phyloP scores from a whole-genome alignment of 53 echinoderm and acorn worm genomes.

The Zoroaster sp. region DNA sequence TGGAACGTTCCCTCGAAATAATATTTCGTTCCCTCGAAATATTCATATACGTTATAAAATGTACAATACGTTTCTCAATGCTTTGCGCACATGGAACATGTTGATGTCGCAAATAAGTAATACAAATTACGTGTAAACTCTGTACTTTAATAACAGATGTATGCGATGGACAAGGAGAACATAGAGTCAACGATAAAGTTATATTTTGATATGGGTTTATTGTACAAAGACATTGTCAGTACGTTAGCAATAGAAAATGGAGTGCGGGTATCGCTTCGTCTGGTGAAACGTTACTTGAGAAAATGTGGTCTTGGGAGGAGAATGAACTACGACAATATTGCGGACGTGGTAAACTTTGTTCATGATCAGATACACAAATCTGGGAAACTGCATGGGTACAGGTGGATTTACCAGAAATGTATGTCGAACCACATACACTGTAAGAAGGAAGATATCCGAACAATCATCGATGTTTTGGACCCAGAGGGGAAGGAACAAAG shows the following conservation, averaged over 20 bases:
- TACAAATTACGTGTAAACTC: too few species aligned
- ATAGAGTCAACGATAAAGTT: neutral
- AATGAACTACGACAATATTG: slow-evolving; percentile 17
- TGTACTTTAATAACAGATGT: too few species aligned
- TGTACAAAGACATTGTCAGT: slow-evolving; percentile 7
- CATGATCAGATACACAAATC: slow-evolving; percentile 10
- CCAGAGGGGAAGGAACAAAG: slow-evolving; percentile 37
- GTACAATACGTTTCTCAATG: too few species aligned
- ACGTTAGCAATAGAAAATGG: neutral
- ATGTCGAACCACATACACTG: neutral
- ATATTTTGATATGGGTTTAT: slow-evolving; percentile 14
- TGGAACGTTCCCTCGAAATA: neutral
- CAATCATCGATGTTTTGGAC: slow-evolving; percentile 35
- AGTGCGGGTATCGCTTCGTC: neutral
- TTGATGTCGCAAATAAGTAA: too few species aligned
- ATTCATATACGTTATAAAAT: too few species aligned
- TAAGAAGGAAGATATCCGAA: slow-evolving; percentile 50
- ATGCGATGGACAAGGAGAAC: neutral
- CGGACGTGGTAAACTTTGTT: slow-evolving; percentile 49
- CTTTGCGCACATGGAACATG: too few species aligned
- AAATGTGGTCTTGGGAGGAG: slow-evolving; percentile 17
- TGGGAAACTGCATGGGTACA: slow-evolving; percentile 63
- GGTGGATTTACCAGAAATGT: slow-evolving; percentile 72
- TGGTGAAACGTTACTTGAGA: slow-evolving; percentile 39
- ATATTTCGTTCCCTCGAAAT: too few species aligned